phyloP scores from a whole-genome alignment of 2,113 vertebrate species.

The Nibea albiflora region DNA sequence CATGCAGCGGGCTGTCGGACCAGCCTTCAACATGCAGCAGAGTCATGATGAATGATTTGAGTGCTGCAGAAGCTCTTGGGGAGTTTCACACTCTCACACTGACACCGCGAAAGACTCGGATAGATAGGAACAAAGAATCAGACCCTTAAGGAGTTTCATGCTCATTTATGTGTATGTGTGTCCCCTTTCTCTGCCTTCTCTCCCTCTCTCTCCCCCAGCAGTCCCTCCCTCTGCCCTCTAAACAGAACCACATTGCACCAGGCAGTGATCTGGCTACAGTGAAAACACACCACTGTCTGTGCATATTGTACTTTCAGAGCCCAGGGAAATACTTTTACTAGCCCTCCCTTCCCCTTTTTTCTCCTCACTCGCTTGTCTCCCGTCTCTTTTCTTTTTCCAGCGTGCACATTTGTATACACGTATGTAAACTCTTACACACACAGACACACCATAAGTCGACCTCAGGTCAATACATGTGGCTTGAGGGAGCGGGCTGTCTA shows the following conservation, averaged over 20 bases:
- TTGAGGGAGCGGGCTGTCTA: neutral
- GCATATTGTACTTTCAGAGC: slow-evolving; percentile 59
- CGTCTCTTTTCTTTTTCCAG: slow-evolving; percentile 20
- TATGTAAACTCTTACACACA: slow-evolving; percentile 44
- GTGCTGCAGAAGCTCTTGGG: slow-evolving; percentile 35
- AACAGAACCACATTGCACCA: slow-evolving; percentile 81
- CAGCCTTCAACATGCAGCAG: slow-evolving; percentile 35
- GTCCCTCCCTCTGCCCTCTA: slow-evolving; percentile 60
- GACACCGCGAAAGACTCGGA: slow-evolving; percentile 38
- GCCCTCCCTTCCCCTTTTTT: slow-evolving; percentile 13
- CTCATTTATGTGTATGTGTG: slow-evolving; percentile 20
- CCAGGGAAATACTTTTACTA: slow-evolving; percentile 66
- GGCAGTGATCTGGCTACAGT: slow-evolving; percentile 59
- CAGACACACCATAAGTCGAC: slow-evolving; percentile 22
- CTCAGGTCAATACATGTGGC: slow-evolving; percentile 18
- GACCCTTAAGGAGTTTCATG: slow-evolving; percentile 30
- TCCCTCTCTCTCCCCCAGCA: slow-evolving; percentile 19
- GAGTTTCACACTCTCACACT: slow-evolving; percentile 43
- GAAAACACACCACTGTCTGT: slow-evolving; percentile 70
- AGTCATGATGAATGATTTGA: slow-evolving; percentile 51
- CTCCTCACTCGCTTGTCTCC: slow-evolving; percentile 37
- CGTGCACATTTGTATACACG: slow-evolving; percentile 36
- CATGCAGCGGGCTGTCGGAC: slow-evolving; percentile 28
- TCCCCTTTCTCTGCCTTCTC: slow-evolving; percentile 25
- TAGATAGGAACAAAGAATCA: slow-evolving; percentile 57